Percentiles rank a stretch among this genome's conserved stretches.
Conservation (phyloP, 2,797 vertebrate species). For the Anableps anableps region DNA sequence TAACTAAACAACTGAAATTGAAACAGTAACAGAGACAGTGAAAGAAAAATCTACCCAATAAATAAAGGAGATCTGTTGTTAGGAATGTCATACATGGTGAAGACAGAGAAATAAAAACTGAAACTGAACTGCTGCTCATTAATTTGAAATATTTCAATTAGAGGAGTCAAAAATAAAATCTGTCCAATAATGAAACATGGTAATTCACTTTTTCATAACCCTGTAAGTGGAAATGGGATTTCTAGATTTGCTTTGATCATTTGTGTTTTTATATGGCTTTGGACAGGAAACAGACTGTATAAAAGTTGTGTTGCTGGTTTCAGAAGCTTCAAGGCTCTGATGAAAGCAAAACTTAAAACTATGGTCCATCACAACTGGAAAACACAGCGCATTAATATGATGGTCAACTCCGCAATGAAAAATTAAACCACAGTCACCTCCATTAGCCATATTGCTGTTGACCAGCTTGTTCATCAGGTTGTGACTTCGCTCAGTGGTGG, state of each 20-base stretch:
- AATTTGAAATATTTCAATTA: neutral
- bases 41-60: neutral
- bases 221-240: neutral
- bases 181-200: neutral
- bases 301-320: neutral
- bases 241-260: neutral
- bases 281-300: neutral
- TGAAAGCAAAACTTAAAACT: neutral
- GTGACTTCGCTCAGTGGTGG: slow-evolving; percentile 89
- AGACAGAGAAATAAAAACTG: neutral
- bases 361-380: neutral
- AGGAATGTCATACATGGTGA: neutral
- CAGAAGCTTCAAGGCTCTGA: neutral
- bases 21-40: neutral
- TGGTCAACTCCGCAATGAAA: neutral
- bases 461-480: slow-evolving; percentile 97
- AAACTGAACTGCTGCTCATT: neutral
- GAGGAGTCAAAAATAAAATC: neutral
- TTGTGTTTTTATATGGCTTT: neutral
- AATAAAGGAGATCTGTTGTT: neutral
- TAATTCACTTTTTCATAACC: neutral
- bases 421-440: slow-evolving; percentile 66
- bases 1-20: neutral
- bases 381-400: neutral
- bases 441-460: slow-evolving; percentile 88